These are phyloP conservation scores for Scleropages formosus DNA, from an alignment of 2,797 vertebrate species.

Conservation along the genomic window DNA sequence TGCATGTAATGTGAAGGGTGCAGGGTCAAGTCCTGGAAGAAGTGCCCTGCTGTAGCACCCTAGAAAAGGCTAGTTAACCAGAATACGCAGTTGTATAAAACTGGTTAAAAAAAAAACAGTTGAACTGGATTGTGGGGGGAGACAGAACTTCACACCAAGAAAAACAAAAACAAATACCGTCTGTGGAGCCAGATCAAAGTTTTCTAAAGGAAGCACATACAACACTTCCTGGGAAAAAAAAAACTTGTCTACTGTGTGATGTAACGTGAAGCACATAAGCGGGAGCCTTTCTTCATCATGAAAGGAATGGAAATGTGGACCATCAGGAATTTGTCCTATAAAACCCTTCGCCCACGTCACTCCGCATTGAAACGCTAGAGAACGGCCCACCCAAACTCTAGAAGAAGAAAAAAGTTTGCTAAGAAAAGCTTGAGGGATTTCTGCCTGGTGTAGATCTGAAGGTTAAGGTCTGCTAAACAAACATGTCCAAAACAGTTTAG, in stretches of 20 bases:
- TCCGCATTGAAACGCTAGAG: slow-evolving; percentile 5
- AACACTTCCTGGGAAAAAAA: too few relatives aligned
- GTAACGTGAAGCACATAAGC: background rate
- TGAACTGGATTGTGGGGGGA: too few relatives aligned
- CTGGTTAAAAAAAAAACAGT: too few relatives aligned
- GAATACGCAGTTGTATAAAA: too few relatives aligned
- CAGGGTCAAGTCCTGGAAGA: too few relatives aligned
- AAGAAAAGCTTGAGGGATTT: background rate
- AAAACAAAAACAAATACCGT: too few relatives aligned
- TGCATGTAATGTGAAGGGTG: too few relatives aligned
- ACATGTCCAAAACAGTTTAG: slow-evolving; percentile 1
- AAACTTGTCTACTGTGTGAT: background rate
- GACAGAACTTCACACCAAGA: too few relatives aligned
- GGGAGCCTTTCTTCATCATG: background rate
- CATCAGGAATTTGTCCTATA: slow-evolving; percentile 14
- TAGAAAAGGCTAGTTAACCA: too few relatives aligned
- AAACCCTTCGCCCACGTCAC: slow-evolving; percentile 1
- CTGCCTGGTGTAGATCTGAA: background rate
- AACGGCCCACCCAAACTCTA: background rate
- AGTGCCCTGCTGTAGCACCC: too few relatives aligned
- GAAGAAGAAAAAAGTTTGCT: background rate
- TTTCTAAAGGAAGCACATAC: too few relatives aligned
- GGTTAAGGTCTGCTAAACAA: background rate
- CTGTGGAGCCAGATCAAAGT: too few relatives aligned
- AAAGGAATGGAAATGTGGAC: slow-evolving; percentile 18